Conservation (phyloP, 2,113 vertebrate genomes). For the Clarias gariepinus region DNA sequence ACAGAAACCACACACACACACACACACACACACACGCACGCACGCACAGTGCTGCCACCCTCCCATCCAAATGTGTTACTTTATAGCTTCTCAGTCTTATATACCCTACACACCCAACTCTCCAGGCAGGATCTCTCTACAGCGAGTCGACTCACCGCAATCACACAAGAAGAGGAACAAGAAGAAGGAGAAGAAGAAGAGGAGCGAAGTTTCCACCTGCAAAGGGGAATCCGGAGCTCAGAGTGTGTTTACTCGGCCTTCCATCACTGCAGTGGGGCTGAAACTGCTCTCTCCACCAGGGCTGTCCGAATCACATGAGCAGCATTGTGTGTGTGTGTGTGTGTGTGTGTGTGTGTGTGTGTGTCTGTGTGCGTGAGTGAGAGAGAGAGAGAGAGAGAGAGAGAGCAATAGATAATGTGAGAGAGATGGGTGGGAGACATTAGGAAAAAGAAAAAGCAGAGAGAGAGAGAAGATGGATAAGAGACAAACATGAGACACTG, state of each 20-base stretch:
- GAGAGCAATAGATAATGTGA: too few species aligned
- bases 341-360: conserved; percentile 35
- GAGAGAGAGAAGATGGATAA: neutral
- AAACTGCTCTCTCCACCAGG: conserved; percentile 1
- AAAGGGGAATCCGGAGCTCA: conserved; percentile 15
- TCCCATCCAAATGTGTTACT: neutral
- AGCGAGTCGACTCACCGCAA: conserved; percentile 34
- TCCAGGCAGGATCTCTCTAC: neutral
- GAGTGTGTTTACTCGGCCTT: conserved; percentile 9
- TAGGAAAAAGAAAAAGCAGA: neutral
- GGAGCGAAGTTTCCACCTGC: conserved; percentile 10
- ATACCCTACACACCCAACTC: neutral
- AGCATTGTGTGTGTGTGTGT: neutral
- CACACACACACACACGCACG: conserved; percentile 28
- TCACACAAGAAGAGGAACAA: neutral
- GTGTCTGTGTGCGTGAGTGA: conserved; percentile 19
- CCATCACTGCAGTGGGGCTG: conserved; percentile 31
- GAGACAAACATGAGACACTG: neutral
- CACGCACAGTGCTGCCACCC: neutral
- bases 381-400: neutral
- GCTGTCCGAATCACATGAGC: conserved; percentile 30
- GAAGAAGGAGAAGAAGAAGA: neutral
- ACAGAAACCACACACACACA: neutral
- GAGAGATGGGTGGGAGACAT: neutral
- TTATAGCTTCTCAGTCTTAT: neutral